Percentiles rank a stretch among this genome's conserved stretches.
These are phyloP conservation scores for Sinonovacula constricta DNA, from an alignment of 1,140 invertebrate species.

Conservation along the genomic window DNA sequence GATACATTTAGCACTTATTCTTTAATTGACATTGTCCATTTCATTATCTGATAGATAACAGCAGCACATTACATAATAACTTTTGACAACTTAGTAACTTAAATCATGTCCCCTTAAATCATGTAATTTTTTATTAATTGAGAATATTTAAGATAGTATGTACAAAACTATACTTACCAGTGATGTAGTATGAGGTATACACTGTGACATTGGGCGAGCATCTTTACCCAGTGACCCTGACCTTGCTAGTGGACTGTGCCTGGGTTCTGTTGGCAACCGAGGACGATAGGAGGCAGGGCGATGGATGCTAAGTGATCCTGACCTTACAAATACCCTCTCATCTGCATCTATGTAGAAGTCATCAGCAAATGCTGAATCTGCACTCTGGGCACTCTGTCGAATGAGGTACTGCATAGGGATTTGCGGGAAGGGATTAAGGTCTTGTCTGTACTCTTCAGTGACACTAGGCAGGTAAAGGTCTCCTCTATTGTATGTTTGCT, in stretches of 20 bases:
- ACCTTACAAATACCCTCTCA: constrained; percentile 73
- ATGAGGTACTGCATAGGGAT: constrained; percentile 74
- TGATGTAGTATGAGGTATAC: constrained; percentile 63
- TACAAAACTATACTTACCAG: constrained; percentile 51
- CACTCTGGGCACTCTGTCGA: constrained; percentile 70
- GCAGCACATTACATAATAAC: no score
- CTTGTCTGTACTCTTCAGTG: constrained; percentile 68
- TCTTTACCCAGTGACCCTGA: constrained; percentile 74
- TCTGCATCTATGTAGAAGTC: constrained; percentile 75
- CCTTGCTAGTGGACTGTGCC: constrained; percentile 74
- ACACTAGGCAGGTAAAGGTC: constrained; percentile 77
- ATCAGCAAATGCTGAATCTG: constrained; percentile 77
- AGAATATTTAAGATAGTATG: no score
- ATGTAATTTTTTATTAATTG: no score
- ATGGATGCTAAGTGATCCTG: constrained; percentile 70
- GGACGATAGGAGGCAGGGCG: constrained; percentile 61
- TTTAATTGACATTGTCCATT: no score
- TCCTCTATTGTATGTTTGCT: constrained; percentile 79
- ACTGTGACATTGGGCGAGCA: constrained; percentile 63
- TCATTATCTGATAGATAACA: no score
- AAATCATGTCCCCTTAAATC: no score
- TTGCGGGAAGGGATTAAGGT: constrained; percentile 74
- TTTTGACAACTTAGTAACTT: no score
- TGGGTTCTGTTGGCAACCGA: constrained; percentile 71
- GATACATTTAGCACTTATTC: no score